phyloP scores from a whole-genome alignment of 2,888 invertebrate genomes.

The Trichopoda pennipes region DNA sequence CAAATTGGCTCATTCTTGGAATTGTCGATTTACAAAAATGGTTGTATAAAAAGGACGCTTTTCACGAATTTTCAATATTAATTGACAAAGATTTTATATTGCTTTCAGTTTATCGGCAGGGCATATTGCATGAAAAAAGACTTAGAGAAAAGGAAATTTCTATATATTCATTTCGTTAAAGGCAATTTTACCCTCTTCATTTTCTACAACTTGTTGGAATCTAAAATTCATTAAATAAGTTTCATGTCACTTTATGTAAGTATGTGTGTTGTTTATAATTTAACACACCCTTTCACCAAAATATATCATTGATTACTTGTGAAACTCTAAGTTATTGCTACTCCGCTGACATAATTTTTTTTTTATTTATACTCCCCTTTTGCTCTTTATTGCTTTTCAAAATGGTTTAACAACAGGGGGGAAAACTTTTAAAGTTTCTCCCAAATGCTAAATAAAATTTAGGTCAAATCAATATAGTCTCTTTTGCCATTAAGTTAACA shows the following conservation, averaged over 20 bases:
- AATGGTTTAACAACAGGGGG: conserved; percentile 1
- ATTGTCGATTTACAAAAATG: too few species aligned
- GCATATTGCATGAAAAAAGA: too few species aligned
- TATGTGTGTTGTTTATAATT: not conserved
- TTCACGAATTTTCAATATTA: too few species aligned
- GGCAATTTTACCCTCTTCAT: too few species aligned
- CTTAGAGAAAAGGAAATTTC: too few species aligned
- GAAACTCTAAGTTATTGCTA: conserved; percentile 12
- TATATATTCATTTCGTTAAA: too few species aligned
- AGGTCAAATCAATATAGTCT: conserved; percentile 64
- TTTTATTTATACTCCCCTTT: not conserved
- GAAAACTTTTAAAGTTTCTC: conserved; percentile 7
- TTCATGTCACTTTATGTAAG: too few species aligned
- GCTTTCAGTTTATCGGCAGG: too few species aligned
- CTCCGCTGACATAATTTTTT: conserved; percentile 8
- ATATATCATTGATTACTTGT: conserved; percentile 12
- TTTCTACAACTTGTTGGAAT: too few species aligned
- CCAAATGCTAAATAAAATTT: conserved; percentile 46
- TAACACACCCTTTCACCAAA: conserved; percentile 29
- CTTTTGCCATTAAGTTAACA: conserved; percentile 48
- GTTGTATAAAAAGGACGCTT: too few species aligned
- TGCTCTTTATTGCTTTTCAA: conserved; percentile 16
- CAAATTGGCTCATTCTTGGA: too few species aligned
- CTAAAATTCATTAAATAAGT: not conserved
- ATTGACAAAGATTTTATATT: too few species aligned